A percentile compares a stretch with the other conserved stretches of the same genome.
Evolutionary conservation across 2,113 vertebrate genomes (phyloP).

Genomic region (Oreochromis niloticus): DNA sequence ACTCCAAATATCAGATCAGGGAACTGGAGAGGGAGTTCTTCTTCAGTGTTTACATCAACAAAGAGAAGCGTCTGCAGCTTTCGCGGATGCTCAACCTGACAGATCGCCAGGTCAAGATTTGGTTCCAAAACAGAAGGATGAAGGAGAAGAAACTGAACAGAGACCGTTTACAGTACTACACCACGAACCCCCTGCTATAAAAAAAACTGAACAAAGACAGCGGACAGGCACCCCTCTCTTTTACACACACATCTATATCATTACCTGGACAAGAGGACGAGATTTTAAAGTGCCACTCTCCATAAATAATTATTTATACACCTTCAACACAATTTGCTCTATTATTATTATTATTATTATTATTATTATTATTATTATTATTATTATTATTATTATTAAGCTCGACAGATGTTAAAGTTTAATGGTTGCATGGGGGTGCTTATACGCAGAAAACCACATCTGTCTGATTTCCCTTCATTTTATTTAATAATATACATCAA

Average conservation of each 20-base stretch:
- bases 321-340: not conserved
- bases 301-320: slow-evolving; percentile 23
- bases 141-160: slow-evolving; percentile 99
- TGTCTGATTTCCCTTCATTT: not conserved
- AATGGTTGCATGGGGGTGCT: not conserved
- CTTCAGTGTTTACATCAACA: slow-evolving; percentile 99
- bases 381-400: slow-evolving; percentile 55
- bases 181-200: slow-evolving; percentile 92
- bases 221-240: not conserved
- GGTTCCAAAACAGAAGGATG: slow-evolving; percentile 99
- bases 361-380: slow-evolving; percentile 43
- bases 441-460: not conserved
- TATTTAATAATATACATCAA: not conserved
- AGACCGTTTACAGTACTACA: slow-evolving; percentile 98
- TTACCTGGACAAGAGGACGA: slow-evolving; percentile 11
- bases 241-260: not conserved
- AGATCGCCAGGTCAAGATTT: slow-evolving; percentile 98
- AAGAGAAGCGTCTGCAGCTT: slow-evolving; percentile 95
- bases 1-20: slow-evolving; percentile 96
- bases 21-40: slow-evolving; percentile 98
- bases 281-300: slow-evolving; percentile 29
- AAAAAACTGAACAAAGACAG: slow-evolving; percentile 48
- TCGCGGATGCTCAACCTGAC: slow-evolving; percentile 97
- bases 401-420: not conserved
- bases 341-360: slow-evolving; percentile 17